Conservation (phyloP, 2,888 invertebrate genomes). For the Cheilosia vernalis region DNA sequence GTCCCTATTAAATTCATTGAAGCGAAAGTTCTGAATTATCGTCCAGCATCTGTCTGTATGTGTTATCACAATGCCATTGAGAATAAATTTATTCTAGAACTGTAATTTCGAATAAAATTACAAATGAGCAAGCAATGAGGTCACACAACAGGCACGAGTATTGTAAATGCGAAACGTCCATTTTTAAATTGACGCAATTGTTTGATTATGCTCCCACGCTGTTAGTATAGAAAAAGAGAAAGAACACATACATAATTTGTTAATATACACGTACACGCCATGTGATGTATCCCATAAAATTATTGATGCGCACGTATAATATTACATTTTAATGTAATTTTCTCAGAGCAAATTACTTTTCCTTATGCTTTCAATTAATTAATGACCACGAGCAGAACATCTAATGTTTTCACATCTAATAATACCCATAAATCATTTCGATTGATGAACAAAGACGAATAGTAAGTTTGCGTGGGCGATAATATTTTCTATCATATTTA, state of each 20-base stretch:
- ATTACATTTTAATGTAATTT: constrained; percentile 29
- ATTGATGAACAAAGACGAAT: neutral
- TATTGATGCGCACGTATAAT: constrained; percentile 24
- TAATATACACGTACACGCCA: neutral
- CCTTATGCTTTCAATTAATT: constrained; percentile 24
- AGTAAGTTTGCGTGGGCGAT: neutral
- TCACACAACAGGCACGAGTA: too few relatives aligned
- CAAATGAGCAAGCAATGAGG: too few relatives aligned
- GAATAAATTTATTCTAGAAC: too few relatives aligned
- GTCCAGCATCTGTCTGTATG: too few relatives aligned
- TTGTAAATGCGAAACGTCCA: too few relatives aligned
- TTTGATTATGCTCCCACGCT: too few relatives aligned
- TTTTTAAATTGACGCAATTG: too few relatives aligned
- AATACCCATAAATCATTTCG: constrained; percentile 21
- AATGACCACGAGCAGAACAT: constrained; percentile 10
- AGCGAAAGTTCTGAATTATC: too few relatives aligned
- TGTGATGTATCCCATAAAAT: neutral
- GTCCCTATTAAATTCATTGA: neutral
- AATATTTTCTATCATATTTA: neutral
- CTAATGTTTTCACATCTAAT: neutral
- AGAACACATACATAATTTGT: neutral
- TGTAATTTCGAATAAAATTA: too few relatives aligned
- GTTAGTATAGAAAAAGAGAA: neutral
- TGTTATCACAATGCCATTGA: too few relatives aligned
- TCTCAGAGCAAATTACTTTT: neutral